These are phyloP conservation scores for Pipistrellus kuhlii DNA, from an alignment of 2,797 vertebrate genomes.

Conservation along the genomic window DNA sequence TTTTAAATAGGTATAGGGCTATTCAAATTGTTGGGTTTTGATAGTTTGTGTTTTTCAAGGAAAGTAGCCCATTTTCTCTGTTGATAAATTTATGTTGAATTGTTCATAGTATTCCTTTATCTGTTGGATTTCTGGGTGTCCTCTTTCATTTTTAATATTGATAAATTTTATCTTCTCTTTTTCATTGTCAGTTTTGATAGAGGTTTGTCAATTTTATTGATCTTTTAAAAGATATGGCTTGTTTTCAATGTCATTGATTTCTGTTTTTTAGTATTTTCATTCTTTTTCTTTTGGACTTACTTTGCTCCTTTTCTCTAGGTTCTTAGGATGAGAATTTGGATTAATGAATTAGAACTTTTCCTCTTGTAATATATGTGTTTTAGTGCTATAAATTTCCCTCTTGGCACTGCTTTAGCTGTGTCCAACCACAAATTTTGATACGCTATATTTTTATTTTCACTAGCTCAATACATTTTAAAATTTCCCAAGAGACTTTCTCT, in stretches of 20 bases:
- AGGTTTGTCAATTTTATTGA: background rate
- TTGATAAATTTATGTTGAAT: background rate
- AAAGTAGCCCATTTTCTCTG: background rate
- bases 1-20: background rate
- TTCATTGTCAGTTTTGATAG: background rate
- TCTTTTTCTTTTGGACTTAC: background rate
- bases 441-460: background rate
- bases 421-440: slow-evolving; percentile 15
- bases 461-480: background rate
- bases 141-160: background rate
- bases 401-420: background rate
- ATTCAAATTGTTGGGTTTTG: background rate
- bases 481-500: background rate
- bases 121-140: background rate
- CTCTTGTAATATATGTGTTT: background rate
- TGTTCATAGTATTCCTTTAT: background rate
- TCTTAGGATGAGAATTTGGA: background rate
- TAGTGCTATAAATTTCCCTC: background rate
- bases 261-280: background rate
- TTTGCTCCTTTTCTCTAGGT: background rate
- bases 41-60: background rate
- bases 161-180: background rate
- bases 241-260: background rate
- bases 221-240: background rate
- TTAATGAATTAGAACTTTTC: background rate